Conservation (phyloP, 2,113 vertebrate species). For the Pterocles gutturalis region DNA sequence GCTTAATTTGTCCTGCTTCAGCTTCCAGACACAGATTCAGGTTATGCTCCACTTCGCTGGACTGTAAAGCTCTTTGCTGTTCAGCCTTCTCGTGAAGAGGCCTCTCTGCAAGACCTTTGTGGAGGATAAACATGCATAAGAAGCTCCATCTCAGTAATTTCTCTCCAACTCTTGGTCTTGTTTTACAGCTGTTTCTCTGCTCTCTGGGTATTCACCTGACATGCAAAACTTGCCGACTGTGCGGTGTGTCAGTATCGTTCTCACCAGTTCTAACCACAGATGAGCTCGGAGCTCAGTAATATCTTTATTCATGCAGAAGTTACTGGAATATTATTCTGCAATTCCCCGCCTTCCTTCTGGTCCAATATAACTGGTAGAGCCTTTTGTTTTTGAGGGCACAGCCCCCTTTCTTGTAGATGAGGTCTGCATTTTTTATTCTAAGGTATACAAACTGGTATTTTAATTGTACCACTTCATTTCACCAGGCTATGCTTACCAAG, state of each 20-base stretch:
- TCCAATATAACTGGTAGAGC: not conserved
- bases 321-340: not conserved
- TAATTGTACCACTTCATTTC: not conserved
- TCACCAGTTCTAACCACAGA: not conserved
- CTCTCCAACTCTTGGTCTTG: not conserved
- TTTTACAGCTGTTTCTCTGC: not conserved
- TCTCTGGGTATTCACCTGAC: not conserved
- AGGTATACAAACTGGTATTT: not conserved
- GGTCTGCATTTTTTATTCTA: not conserved
- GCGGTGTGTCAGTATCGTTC: not conserved
- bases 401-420: not conserved
- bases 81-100: not conserved
- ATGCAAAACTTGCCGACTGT: slow-evolving; percentile 11
- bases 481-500: not conserved
- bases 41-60: not conserved
- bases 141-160: not conserved
- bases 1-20: slow-evolving; percentile 29
- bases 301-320: not conserved
- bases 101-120: not conserved
- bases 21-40: not conserved
- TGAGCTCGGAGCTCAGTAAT: not conserved
- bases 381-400: not conserved
- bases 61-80: not conserved
- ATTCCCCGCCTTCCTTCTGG: not conserved
- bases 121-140: not conserved